These are phyloP conservation scores for Gracilinanus agilis DNA, from an alignment of 2,113 vertebrate species.

Conservation along the genomic window DNA sequence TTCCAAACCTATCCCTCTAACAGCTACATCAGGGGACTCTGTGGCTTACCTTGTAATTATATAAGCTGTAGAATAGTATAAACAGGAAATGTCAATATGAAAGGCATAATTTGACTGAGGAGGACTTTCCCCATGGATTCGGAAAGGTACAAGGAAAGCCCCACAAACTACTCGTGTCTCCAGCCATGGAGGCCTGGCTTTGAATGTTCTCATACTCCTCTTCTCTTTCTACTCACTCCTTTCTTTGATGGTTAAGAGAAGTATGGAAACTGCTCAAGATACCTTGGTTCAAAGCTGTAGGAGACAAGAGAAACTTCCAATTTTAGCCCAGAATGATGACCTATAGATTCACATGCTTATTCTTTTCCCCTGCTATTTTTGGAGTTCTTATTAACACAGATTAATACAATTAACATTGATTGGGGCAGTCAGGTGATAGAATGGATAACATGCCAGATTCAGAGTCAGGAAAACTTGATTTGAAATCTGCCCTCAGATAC, in stretches of 20 bases:
- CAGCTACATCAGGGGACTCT: neutral
- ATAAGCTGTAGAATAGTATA: neutral
- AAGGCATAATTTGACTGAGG: neutral
- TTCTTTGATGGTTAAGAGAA: neutral
- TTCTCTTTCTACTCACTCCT: neutral
- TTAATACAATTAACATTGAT: too few species aligned
- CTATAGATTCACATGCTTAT: neutral
- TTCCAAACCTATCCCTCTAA: neutral
- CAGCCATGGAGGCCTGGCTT: neutral
- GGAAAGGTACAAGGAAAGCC: neutral
- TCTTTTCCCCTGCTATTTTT: neutral
- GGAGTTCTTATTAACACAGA: too few species aligned
- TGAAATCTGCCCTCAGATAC: too few species aligned
- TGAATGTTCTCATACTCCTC: neutral
- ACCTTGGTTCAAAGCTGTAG: neutral
- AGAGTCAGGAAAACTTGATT: too few species aligned
- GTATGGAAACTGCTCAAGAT: neutral
- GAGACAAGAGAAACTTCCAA: neutral
- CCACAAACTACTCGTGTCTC: neutral
- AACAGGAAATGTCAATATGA: neutral
- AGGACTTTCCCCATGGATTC: neutral
- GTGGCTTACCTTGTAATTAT: neutral
- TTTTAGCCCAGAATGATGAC: neutral
- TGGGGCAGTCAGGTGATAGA: too few species aligned
- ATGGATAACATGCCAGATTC: too few species aligned